Base-by-base conservation (phyloP, 2,113 vertebrate genomes). In the Saguinus imperator region DNA sequence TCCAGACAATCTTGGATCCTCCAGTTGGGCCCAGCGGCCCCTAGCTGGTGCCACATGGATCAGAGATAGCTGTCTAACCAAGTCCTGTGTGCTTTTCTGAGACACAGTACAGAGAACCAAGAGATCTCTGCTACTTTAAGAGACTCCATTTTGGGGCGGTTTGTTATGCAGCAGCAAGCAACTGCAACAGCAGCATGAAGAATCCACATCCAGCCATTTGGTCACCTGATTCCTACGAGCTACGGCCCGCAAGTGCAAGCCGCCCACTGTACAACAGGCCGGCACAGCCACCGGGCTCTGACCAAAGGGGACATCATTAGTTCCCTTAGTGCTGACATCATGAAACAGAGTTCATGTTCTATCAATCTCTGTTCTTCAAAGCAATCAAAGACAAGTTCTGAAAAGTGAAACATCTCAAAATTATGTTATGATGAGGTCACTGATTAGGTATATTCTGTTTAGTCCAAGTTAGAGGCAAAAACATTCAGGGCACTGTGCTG, bases 301-400 rank as follows among this genome's bases (percentile, higher is more conserved):
- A 6, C 0, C 2, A n/a, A 52, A 58, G 27, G 35, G 12, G 9
- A 27, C 21, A 8, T 48, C 23, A 0, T 6, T 3, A 21, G n/a
- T 32, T 85, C 50, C 32, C 1, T 25, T 1, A 10, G 57, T 2
- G 20, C 58, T 52, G 12, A n/a, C 43, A 27, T 77, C 61, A 48
- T 17, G 0, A 35, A 57, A 21, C 13, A 50, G 82, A 57, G 12
- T n/a, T 10, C 1, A 1, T 27, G 45, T 52, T 18, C 57, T 86
- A 27, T 10, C 82, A 29, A 2, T 75, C 73, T 75, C 48, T 86
- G 40, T 21, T 43, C 48, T 91, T 88, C 43, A 35, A 85, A 80
- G 61, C 35, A 37, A 76, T 55, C 58, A 55, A 64, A 58, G 48
- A 29, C 50, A 58, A 57, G 45, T 79, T 64, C 72, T 55, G 70